Evolutionary conservation across 1,140 invertebrate genomes (phyloP), one percentile per base, ranked within the genome.

Genomic region (Drosophila paulistorum): DNA sequence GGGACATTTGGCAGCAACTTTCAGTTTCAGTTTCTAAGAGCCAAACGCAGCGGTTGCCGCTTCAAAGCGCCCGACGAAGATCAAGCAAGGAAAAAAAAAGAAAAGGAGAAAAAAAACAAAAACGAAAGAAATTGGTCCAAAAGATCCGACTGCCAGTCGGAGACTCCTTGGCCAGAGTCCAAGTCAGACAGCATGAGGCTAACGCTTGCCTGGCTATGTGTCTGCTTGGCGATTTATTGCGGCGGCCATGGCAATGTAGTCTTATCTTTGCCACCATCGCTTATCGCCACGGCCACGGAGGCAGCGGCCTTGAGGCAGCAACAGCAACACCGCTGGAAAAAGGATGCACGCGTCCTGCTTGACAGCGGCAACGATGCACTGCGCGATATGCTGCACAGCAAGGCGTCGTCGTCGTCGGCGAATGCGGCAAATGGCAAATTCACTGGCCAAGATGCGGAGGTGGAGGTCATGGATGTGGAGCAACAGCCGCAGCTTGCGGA

Each of bases 211-310:
- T 80, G 90, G 90, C 79, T 91, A 45, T 73, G 84, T 71, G 72
- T 90, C 71, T 85, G 80, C 68, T 66, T 91, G 71, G 86, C 90
- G 79, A 91, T 91, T 91, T 91, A 91, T 91, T 89, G 90, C 71
- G 78, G 84, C 66, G 81, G 82, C 61, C 83, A 79, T 42, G 78
- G 85, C 84, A 74, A 84, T 66, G 75, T 84, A 62, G 90, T 81
- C 48, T 86, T 91, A 91, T 91, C 90, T 91, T 85, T 91, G 80
- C 90, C 90, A 91, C 90, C 86, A 91, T 91, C 90, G 90, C 86
- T 91, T 91, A 91, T 91, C 90, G 86, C 85, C 51, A 71, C 71
- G 62, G 81, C 81, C 39, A 81, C 82, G 55, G 84, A 81, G 68
- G 86, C 83, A 77, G 79, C 78, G 86, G 90, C 90, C 90, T 90